Conservation (phyloP, 2,888 invertebrate species). For the Amphipyra berbera region DNA sequence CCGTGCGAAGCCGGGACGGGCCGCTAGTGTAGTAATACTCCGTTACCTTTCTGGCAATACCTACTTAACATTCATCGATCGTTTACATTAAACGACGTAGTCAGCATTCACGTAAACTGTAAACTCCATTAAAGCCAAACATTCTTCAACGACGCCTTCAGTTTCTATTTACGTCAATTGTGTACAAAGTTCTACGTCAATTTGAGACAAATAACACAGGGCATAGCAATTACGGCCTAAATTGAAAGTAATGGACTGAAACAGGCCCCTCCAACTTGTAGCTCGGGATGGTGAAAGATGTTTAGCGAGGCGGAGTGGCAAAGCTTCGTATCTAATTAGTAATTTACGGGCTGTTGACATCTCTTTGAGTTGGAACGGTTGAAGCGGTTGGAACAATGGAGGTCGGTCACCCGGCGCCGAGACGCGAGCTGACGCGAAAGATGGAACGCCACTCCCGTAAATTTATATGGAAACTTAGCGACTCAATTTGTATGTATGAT, state of each 20-base stretch:
- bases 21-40: too few relatives aligned
- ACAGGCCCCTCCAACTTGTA: constrained; percentile 30
- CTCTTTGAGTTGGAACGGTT: constrained; percentile 40
- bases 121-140: constrained; percentile 30
- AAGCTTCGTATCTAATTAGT: constrained; percentile 63
- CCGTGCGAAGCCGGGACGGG: too few relatives aligned
- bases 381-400: constrained; percentile 46
- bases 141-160: constrained; percentile 41
- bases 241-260: constrained; percentile 52
- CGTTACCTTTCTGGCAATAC: neutral
- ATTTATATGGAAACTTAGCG: constrained; percentile 7
- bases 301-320: constrained; percentile 54
- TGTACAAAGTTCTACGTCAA: constrained; percentile 33
- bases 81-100: neutral
- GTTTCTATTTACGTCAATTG: constrained; percentile 46
- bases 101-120: neutral
- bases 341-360: constrained; percentile 68
- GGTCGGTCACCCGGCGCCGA: constrained; percentile 48
- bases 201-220: constrained; percentile 47
- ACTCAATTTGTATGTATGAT: neutral
- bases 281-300: constrained; percentile 36
- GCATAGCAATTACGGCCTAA: constrained; percentile 49
- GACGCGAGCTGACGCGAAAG: constrained; percentile 28
- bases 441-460: constrained; percentile 19
- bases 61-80: neutral